A percentile compares a stretch with the other conserved stretches of the same genome.
Evolutionary conservation across 2,888 invertebrate species (phyloP).

Genomic region (Boloria selene): DNA sequence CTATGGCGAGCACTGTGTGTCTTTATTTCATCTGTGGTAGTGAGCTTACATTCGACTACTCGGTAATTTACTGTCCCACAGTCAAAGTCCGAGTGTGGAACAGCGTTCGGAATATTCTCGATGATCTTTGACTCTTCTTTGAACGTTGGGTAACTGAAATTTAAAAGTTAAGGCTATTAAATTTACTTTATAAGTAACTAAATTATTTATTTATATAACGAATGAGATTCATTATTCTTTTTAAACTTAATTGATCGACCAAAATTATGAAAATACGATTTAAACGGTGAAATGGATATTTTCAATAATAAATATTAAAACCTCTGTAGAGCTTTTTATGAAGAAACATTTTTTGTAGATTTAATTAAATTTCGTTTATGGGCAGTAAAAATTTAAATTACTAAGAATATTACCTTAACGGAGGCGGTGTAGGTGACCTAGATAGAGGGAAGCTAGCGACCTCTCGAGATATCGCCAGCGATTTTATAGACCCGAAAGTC

Average conservation of each 20-base stretch:
- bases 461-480: constrained; percentile 87
- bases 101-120: constrained; percentile 68
- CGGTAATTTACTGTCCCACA: constrained; percentile 73
- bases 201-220: too few species aligned
- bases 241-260: neutral
- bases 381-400: too few species aligned
- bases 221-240: neutral
- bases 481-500: constrained; percentile 88
- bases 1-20: constrained; percentile 50
- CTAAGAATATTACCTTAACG: constrained; percentile 64
- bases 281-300: too few species aligned
- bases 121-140: constrained; percentile 67
- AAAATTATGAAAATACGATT: too few species aligned
- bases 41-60: constrained; percentile 76
- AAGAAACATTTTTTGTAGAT: too few species aligned
- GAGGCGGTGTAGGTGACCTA: constrained; percentile 87
- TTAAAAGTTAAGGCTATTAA: neutral
- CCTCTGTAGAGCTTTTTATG: too few species aligned
- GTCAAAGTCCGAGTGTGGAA: constrained; percentile 69
- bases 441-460: constrained; percentile 90
- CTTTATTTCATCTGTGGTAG: constrained; percentile 70
- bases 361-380: too few species aligned
- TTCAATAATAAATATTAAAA: too few species aligned
- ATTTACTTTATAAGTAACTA: too few species aligned
- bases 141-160: constrained; percentile 72